Conservation (phyloP, 2,888 invertebrate species). For the Micoletzkya japonica region DNA sequence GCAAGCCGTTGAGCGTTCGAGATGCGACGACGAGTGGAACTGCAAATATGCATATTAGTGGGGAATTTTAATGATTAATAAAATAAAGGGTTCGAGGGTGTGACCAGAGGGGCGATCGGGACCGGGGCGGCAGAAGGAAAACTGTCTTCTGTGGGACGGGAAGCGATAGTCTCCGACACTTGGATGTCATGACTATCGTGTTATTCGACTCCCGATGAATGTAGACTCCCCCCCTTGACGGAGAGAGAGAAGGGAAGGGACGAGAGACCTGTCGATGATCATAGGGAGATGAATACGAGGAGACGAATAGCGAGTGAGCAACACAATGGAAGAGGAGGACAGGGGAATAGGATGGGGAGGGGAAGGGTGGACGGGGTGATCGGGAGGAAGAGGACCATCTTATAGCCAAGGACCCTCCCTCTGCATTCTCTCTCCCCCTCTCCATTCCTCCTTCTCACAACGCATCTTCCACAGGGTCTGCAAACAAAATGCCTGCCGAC, state of each 20-base stretch:
- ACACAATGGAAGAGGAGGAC: not conserved
- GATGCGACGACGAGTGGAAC: conserved; percentile 47
- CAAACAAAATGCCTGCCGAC: no score
- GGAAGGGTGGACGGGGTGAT: not conserved
- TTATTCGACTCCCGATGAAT: no score
- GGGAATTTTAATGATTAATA: not conserved
- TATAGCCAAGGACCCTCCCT: no score
- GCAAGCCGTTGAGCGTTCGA: conserved; percentile 51
- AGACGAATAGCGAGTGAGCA: not conserved
- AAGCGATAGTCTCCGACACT: conserved; percentile 16
- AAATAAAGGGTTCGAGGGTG: not conserved
- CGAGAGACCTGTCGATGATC: not conserved
- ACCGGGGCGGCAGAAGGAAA: conserved; percentile 18
- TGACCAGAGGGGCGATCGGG: conserved; percentile 23
- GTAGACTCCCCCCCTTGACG: no score
- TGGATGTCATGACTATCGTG: conserved; percentile 20
- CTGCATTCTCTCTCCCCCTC: no score
- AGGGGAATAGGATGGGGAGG: not conserved
- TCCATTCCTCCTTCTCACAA: no score
- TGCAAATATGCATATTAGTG: conserved; percentile 25
- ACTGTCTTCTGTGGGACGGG: conserved; percentile 17
- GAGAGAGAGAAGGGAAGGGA: not conserved
- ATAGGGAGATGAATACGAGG: not conserved
- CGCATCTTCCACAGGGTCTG: no score
- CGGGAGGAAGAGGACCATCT: not conserved